These are phyloP conservation scores for Agrochola macilenta DNA, from an alignment of 2,888 invertebrate species.

Conservation along the genomic window DNA sequence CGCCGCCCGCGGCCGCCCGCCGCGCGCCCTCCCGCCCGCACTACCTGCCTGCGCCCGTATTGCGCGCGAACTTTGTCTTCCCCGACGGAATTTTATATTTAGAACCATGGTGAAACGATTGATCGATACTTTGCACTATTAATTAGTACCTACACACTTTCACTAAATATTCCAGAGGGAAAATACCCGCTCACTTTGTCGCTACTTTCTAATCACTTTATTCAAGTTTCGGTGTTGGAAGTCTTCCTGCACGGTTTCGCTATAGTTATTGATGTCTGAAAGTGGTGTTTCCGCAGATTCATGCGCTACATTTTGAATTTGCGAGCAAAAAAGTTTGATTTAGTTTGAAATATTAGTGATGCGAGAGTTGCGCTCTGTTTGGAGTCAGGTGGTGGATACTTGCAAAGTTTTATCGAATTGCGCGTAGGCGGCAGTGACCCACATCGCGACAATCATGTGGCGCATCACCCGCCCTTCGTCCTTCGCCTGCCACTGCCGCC, in stretches of 20 bases:
- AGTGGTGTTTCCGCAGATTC: constrained; percentile 34
- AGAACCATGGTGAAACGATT: constrained; percentile 90
- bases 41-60: constrained; percentile 86
- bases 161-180: constrained; percentile 70
- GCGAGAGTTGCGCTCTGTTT: constrained; percentile 61
- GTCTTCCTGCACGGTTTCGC: constrained; percentile 38
- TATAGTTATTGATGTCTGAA: constrained; percentile 34
- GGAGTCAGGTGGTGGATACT: constrained; percentile 74
- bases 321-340: constrained; percentile 46
- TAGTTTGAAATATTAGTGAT: constrained; percentile 36
- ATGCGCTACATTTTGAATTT: constrained; percentile 17
- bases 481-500: constrained; percentile 52
- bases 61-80: constrained; percentile 91
- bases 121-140: constrained; percentile 90
- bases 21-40: constrained; percentile 80
- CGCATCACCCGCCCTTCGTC: constrained; percentile 82
- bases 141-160: constrained; percentile 84
- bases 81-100: constrained; percentile 90
- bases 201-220: constrained; percentile 49
- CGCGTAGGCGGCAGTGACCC: constrained; percentile 89
- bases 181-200: constrained; percentile 43
- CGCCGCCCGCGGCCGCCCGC: constrained; percentile 83
- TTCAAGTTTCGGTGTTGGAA: constrained; percentile 40
- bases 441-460: constrained; percentile 82
- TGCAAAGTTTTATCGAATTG: constrained; percentile 88